Evolutionary conservation across 2,888 invertebrate species (phyloP), one percentile per base, ranked within the genome.

Genomic region (Abrostola tripartita): DNA sequence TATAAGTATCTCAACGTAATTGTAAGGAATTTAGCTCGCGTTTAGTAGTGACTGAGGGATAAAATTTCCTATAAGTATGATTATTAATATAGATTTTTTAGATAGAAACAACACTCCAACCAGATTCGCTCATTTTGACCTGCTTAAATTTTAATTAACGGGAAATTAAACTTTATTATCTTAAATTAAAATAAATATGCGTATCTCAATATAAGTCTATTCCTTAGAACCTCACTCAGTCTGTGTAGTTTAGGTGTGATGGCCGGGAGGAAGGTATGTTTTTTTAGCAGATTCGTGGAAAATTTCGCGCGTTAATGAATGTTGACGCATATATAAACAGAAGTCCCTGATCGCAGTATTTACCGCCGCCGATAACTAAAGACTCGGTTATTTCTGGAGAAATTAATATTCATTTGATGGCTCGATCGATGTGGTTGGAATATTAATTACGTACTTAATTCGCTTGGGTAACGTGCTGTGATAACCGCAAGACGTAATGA

Each of bases 281-380:
- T 62, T n/a, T 76, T 65, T 49, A 24, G 36, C 42, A 50, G 61
- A 50, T 61, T 65, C 60, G 55, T 55, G 61, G 62, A 73, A 71
- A 61, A 53, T 59, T 58, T 62, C 35, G 38, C 37, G 44, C 51
- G 44, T 41, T 37, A 59, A 52, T 55, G 52, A 71, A 73, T 52
- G 58, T 73, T 71, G 42, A 55, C 68, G 52, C 7, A 53, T n/a
- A 49, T 11, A 59, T 68, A 61, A 68, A 71, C 58, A 71, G 40
- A 35, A 14, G 55, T 42, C 53, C 36, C 41, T 57, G 54, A 53
- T 52, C 50, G 35, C 37, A 61, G 58, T 38, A 62, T 24, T 52
- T 38, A 36, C 41, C 41, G 47, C 44, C 44, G 52, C 11, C 54
- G 58, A 62, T 38, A 37, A 36, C 40, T 14, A 70, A 40, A 50